Conservation (phyloP, 1,140 invertebrate genomes). For the Danaus melanippus region DNA sequence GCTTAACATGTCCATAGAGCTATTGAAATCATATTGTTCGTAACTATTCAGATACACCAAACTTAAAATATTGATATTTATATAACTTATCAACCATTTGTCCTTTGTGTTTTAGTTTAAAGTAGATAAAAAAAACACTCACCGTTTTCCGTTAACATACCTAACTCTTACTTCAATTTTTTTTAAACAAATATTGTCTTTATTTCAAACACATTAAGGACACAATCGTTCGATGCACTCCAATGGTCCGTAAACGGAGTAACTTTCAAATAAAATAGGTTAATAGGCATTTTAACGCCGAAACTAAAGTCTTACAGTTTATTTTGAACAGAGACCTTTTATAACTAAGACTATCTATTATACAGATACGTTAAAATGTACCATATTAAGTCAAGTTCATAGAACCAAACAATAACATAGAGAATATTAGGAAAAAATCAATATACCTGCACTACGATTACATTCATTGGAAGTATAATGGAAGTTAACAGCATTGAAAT, state of each 20-base stretch:
- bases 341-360: constrained; percentile 30
- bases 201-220: constrained; percentile 4
- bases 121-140: constrained; percentile 30
- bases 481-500: no score
- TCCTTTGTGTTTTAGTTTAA: constrained; percentile 15
- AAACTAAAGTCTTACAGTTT: constrained; percentile 54
- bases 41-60: no score
- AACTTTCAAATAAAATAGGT: constrained; percentile 67
- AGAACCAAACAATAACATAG: no score
- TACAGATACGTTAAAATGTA: no score
- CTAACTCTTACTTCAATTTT: constrained; percentile 8
- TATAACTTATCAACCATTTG: constrained; percentile 13
- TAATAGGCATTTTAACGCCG: constrained; percentile 64
- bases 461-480: no score
- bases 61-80: no score
- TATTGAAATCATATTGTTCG: no score
- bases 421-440: no score
- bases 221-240: constrained; percentile 11
- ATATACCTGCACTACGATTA: no score
- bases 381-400: no score
- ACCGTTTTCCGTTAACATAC: constrained; percentile 22
- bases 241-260: constrained; percentile 27
- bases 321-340: constrained; percentile 51
- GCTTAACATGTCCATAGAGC: no score
- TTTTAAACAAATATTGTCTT: constrained; percentile 1